Base-by-base conservation (phyloP, 2,888 invertebrate species). In the Trachelus stipa region DNA sequence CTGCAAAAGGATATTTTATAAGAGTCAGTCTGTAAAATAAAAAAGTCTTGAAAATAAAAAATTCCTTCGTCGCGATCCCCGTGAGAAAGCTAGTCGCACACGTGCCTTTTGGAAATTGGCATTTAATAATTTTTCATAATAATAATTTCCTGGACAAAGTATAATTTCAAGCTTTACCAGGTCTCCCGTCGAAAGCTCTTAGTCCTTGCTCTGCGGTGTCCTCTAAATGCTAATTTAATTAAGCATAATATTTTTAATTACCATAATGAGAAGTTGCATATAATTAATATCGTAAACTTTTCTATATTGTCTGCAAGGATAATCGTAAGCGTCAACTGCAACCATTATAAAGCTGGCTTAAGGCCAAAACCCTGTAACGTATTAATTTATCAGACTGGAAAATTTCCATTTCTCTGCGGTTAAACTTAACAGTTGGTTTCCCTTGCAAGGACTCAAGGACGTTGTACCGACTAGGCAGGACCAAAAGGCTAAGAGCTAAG, bases 361-460 rank as follows among this genome's bases (percentile, higher is more conserved):
- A 12, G 30, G 83, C 85, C 85, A 85, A 74, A 73, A 73, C 83
- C 84, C 79, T 81, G 85, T 81, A 83, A 83, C 78, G 76, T 79
- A 81, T 85, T 85, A 83, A 85, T 85, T 84, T 81, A 81, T 73
- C 69, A 80, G 77, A 69, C 75, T 73, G 68, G 68, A 73, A 77
- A 75, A 82, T 82, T 81, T 83, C 81, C 82, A 80, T 79, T 80
- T 80, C 78, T 81, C 80, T 79, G 83, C 78, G 79, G 76, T 74
- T 74, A 69, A 23, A 75, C 68, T 34, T 37, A 69, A 75, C 37
- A 56, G 68, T 56, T 6, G 37, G 37, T n/a, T 56, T 56, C 56
- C 33, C n/a, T 68, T 35, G 68, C 56, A 75, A 37, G 12, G 23
- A 33, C 12, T 12, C 75, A 77, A 77, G 37, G 77, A 77, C 69